A percentile compares a stretch with the other conserved stretches of the same genome.
Evolutionary conservation across 2,888 invertebrate genomes (phyloP).

Genomic region (Onchidella celtica): DNA sequence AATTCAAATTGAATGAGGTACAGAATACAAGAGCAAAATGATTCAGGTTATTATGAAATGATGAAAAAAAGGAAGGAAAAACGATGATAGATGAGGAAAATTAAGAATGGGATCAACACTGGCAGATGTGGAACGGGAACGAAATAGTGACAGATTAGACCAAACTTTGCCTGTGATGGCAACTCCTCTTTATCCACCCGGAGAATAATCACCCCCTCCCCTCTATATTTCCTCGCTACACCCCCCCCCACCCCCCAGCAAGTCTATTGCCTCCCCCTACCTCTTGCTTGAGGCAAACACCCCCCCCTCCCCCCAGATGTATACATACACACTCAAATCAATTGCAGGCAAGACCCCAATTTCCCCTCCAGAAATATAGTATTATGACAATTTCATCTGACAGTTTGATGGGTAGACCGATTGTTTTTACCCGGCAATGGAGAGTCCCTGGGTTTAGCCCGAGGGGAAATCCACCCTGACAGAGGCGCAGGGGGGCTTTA

Average conservation of each 20-base stretch:
- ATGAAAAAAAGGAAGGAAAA: no score
- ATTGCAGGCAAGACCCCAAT: background rate
- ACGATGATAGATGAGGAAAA: no score
- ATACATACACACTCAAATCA: background rate
- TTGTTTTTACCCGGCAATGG: constrained; percentile 27
- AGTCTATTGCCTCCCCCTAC: background rate
- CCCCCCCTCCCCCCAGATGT: background rate
- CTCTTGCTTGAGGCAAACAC: no score
- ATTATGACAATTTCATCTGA: constrained; percentile 39
- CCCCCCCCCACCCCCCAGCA: background rate
- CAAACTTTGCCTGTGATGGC: no score
- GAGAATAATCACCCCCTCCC: background rate
- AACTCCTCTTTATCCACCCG: background rate
- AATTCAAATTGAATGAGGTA: no score
- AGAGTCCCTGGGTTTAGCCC: constrained; percentile 19
- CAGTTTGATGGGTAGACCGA: constrained; percentile 28
- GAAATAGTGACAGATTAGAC: no score
- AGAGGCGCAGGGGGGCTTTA: no score
- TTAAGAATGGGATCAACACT: no score
- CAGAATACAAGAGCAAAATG: no score
- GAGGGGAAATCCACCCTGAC: background rate
- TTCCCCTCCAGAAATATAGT: constrained; percentile 31
- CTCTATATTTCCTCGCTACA: no score
- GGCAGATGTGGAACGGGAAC: no score
- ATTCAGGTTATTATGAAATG: no score